Evolutionary conservation across 2,888 invertebrate genomes (phyloP).

Genomic region (Ophion ellenae): DNA sequence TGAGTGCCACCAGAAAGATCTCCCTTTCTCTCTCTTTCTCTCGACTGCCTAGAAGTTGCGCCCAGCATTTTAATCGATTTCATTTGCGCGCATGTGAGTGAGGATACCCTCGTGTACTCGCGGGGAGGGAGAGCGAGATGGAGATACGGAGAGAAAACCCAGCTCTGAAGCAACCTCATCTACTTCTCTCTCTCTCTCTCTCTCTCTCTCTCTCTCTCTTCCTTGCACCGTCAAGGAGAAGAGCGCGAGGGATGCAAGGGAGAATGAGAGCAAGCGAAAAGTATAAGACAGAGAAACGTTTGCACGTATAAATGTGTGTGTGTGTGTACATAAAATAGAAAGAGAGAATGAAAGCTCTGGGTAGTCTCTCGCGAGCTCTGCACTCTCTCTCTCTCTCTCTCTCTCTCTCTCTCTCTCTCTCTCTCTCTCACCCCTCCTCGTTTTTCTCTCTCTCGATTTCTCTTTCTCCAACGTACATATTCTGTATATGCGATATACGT

Average conservation of each 20-base stretch:
- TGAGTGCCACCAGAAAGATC: constrained; percentile 61
- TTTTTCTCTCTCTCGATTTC: background rate
- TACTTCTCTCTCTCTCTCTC: constrained; percentile 60
- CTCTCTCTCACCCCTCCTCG: background rate
- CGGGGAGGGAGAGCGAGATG: constrained; percentile 56
- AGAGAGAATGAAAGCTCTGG: constrained; percentile 71
- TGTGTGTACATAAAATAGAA: constrained; percentile 37
- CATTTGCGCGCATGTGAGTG: constrained; percentile 88
- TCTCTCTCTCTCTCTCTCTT: constrained; percentile 47
- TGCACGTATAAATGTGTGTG: constrained; percentile 8
- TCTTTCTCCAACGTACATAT: background rate
- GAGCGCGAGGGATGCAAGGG: constrained; percentile 58
- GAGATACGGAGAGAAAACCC: constrained; percentile 57
- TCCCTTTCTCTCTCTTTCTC: constrained; percentile 80
- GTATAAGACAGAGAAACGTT: constrained; percentile 59
- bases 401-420: constrained; percentile 1
- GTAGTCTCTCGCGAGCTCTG: constrained; percentile 67
- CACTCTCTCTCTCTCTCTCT: constrained; percentile 18
- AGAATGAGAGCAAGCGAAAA: constrained; percentile 64
- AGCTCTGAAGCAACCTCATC: constrained; percentile 63
- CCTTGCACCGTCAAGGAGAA: constrained; percentile 9
- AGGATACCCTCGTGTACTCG: constrained; percentile 73
- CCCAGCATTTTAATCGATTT: constrained; percentile 89
- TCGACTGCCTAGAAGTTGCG: constrained; percentile 86
- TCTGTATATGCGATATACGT: constrained; percentile 12